Conservation (phyloP, 2,797 vertebrate genomes). For the Labeo calbasu region DNA sequence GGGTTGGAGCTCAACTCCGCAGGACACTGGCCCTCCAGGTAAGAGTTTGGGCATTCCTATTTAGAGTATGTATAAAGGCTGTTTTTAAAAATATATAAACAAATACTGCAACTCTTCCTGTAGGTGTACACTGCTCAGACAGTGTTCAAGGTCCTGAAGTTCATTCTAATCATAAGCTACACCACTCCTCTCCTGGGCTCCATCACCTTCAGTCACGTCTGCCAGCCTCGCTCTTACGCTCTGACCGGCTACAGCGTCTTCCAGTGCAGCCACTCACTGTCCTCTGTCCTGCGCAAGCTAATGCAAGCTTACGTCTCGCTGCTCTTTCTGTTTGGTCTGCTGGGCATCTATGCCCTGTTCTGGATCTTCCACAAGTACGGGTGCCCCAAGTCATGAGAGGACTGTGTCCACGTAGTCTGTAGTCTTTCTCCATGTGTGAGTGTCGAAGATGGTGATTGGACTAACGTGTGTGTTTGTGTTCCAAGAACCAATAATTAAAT, state of each 20-base stretch:
- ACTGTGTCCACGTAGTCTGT: conserved; percentile 11
- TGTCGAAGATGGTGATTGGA: conserved; percentile 10
- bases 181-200: conserved; percentile 76
- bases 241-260: conserved; percentile 79
- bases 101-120: not conserved
- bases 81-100: not conserved
- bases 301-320: conserved; percentile 78
- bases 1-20: too few species aligned
- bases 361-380: conserved; percentile 81
- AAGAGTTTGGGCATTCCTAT: not conserved
- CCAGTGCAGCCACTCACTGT: conserved; percentile 81
- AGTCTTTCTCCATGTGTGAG: conserved; percentile 19
- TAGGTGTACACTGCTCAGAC: conserved; percentile 84
- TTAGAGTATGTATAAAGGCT: not conserved
- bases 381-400: not conserved
- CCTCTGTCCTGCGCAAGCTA: conserved; percentile 79
- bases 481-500: not conserved
- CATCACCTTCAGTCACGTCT: conserved; percentile 78
- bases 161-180: conserved; percentile 75
- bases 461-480: not conserved
- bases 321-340: conserved; percentile 76
- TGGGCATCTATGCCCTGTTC: conserved; percentile 77
- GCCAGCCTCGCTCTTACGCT: conserved; percentile 70
- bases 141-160: conserved; percentile 77
- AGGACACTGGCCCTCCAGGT: too few species aligned